Base-by-base conservation (phyloP, 2,888 invertebrate genomes). In the Zaprionus obscuricornis region DNA sequence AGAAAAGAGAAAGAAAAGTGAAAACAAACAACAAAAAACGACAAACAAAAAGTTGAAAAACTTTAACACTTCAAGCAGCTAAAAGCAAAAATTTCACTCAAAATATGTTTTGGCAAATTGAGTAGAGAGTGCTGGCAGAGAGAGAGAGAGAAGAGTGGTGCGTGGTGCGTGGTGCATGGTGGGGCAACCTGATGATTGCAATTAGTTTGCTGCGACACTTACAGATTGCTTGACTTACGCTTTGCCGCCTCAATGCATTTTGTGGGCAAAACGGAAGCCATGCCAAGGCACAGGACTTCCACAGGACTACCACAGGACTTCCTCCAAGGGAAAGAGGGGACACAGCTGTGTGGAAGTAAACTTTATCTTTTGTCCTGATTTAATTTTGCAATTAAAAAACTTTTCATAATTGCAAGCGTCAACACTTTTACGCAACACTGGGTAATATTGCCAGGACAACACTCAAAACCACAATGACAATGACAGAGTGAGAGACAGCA, bases 371-470 rank as follows among this genome's bases (percentile, higher is more conserved):
- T 72, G 58, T 72, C 14, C 57, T 52, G 64, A 74, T 81, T 83
- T 81, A 73, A 77, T 86, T 69, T 71, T 68, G 83, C 72, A 81
- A 87, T 86, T 86, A 83, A 77, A n/a, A 85, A 86, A 81, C 69
- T 86, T 78, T 78, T 24, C 71, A 75, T 81, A 84, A 74, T 74
- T 84, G 68, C 65, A 47, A 70, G 52, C 27, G 63, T 56, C 70
- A 66, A 72, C 74, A 58, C 36, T 51, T n/a, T 50, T 10, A 14
- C 33, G 31, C 27, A 27, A 56, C n/a, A n/a, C 17, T 11, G 50
- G 20, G 8, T 40, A 31, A 7, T 24, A 17, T 51, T 57, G 49
- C 13, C 40, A 31, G 43, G 29, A 27, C 47, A 43, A 50, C 42
- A 29, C n/a, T n/a, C n/a, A n/a, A n/a, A n/a, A n/a, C n/a, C n/a